phyloP scores from a whole-genome alignment of 2,888 invertebrate genomes.

The Leptopilina syphax region DNA sequence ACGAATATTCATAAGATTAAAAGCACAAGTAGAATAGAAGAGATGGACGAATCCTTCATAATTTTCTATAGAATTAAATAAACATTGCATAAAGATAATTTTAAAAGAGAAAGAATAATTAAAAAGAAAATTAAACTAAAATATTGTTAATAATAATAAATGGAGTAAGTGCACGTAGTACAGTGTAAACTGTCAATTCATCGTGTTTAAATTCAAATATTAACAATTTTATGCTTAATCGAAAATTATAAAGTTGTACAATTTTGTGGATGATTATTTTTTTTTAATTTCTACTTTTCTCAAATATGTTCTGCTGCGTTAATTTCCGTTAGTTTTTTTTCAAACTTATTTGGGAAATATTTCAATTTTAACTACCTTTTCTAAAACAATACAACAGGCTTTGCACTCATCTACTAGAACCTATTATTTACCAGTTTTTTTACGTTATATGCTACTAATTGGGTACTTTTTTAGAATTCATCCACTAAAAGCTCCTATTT shows the following conservation, averaged over 20 bases:
- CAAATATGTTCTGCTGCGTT: too few species aligned
- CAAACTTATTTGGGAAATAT: too few species aligned
- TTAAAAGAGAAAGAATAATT: background rate
- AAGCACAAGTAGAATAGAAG: constrained; percentile 12
- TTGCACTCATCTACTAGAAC: too few species aligned
- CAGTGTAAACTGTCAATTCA: constrained; percentile 34
- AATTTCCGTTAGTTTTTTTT: background rate
- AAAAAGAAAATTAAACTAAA: constrained; percentile 1
- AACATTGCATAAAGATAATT: background rate
- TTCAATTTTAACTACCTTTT: too few species aligned
- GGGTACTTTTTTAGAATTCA: too few species aligned
- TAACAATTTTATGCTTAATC: constrained; percentile 23
- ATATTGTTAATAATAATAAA: constrained; percentile 32
- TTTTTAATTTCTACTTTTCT: too few species aligned
- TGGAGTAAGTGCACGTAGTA: constrained; percentile 34
- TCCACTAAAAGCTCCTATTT: too few species aligned
- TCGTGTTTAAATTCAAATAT: constrained; percentile 18
- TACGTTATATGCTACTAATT: too few species aligned
- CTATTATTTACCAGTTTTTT: too few species aligned
- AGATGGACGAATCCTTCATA: background rate
- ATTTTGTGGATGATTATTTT: constrained; percentile 2
- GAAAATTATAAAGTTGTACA: constrained; percentile 22
- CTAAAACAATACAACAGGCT: too few species aligned
- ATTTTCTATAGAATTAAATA: constrained; percentile 19
- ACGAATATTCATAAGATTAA: constrained; percentile 30